Evolutionary conservation across 2,888 invertebrate genomes (phyloP).

Genomic region (Acrocyrtus sp.): DNA sequence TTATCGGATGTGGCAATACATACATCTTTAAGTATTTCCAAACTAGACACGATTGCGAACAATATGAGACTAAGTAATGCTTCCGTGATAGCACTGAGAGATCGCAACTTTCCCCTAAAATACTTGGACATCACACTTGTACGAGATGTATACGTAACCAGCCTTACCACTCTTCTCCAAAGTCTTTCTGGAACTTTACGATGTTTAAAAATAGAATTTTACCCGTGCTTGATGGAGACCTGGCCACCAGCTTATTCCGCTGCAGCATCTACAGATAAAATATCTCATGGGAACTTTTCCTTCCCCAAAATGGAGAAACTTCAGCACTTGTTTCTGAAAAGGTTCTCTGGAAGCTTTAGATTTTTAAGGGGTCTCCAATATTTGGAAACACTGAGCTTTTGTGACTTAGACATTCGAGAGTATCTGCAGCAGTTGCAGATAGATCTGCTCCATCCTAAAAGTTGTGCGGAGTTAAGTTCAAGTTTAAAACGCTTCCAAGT

Average conservation of each 20-base stretch:
- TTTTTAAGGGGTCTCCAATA: conserved; percentile 9
- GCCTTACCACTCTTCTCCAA: conserved; percentile 22
- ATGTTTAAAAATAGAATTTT: conserved; percentile 48
- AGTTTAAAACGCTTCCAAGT: conserved; percentile 18
- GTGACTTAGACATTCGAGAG: conserved; percentile 24
- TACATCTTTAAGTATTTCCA: conserved; percentile 25
- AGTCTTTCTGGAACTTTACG: conserved; percentile 36
- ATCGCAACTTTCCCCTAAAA: conserved; percentile 44
- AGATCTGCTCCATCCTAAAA: neutral
- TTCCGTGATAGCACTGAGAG: conserved; percentile 36
- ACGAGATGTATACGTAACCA: conserved; percentile 31
- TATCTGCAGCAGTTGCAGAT: neutral
- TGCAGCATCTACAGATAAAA: neutral
- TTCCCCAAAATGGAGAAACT: conserved; percentile 48
- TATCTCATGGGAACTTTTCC: conserved; percentile 27
- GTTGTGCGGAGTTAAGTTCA: neutral
- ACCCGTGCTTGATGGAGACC: conserved; percentile 25
- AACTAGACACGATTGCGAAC: conserved; percentile 40
- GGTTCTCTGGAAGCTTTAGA: conserved; percentile 22
- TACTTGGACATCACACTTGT: conserved; percentile 46
- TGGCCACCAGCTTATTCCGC: conserved; percentile 10
- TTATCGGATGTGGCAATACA: conserved; percentile 53
- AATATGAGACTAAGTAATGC: conserved; percentile 55
- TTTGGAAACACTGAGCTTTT: conserved; percentile 15
- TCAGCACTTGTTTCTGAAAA: conserved; percentile 45